Conservation (phyloP, 2,888 invertebrate species). For the Loripinus fragilis region DNA sequence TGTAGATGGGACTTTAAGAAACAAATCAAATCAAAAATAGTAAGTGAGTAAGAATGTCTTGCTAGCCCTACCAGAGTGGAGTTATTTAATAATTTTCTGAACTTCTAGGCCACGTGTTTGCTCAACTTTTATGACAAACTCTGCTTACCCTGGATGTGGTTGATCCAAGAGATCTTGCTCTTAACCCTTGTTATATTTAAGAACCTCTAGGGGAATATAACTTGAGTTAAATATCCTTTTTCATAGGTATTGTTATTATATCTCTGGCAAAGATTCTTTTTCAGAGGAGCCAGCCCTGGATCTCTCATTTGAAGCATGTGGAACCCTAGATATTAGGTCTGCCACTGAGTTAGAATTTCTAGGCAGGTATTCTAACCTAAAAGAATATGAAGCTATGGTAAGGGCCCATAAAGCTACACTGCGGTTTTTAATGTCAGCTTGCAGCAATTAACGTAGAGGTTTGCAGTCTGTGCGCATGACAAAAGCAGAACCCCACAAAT, state of each 20-base stretch:
- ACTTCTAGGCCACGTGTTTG: background rate
- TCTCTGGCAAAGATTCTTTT: constrained; percentile 7
- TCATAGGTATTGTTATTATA: constrained; percentile 13
- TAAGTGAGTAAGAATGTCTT: no score
- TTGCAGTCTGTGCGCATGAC: constrained; percentile 37
- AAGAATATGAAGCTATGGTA: constrained; percentile 24
- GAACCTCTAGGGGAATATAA: background rate
- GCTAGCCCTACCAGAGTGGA: background rate
- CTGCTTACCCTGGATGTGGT: background rate
- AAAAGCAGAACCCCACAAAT: background rate
- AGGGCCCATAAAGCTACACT: constrained; percentile 36
- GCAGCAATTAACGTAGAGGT: constrained; percentile 37
- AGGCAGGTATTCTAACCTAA: constrained; percentile 24
- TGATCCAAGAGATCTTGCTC: background rate
- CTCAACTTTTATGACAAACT: background rate
- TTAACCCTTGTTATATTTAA: background rate
- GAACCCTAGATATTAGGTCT: constrained; percentile 4
- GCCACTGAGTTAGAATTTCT: constrained; percentile 13
- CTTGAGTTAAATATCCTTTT: constrained; percentile 2
- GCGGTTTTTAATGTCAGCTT: constrained; percentile 42
- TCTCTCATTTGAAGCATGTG: background rate
- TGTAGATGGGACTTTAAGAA: no score
- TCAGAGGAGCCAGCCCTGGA: background rate
- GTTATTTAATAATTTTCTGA: background rate
- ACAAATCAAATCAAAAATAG: no score